phyloP scores from a whole-genome alignment of 1,140 invertebrate species.

The Dreissena rostriformis region DNA sequence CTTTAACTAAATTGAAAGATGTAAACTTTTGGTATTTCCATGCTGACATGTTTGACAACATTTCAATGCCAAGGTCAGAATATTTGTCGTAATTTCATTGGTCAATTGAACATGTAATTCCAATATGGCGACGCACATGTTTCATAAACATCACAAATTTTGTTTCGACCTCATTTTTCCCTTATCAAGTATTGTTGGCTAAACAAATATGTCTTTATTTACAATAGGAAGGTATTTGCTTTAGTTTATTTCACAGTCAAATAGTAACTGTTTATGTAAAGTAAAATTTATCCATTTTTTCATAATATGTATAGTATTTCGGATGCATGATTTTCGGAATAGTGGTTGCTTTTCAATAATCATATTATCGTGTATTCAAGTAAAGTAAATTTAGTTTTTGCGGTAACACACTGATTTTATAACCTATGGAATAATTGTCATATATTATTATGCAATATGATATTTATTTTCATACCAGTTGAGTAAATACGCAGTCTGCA shows the following conservation, averaged over 20 bases:
- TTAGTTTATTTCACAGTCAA: neutral
- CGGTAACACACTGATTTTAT: too few species aligned
- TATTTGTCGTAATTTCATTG: conserved; percentile 65
- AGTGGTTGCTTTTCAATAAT: too few species aligned
- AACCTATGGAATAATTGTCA: too few species aligned
- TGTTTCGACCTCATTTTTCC: neutral
- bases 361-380: too few species aligned
- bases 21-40: neutral
- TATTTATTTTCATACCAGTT: too few species aligned
- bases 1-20: conserved; percentile 10
- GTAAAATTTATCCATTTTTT: too few species aligned
- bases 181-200: conserved; percentile 8
- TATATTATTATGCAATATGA: too few species aligned
- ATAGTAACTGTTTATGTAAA: too few species aligned
- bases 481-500: too few species aligned
- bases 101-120: conserved; percentile 37
- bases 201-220: conserved; percentile 64
- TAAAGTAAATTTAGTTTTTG: too few species aligned
- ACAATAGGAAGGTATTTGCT: conserved; percentile 57
- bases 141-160: conserved; percentile 28
- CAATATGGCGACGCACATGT: conserved; percentile 61
- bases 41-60: conserved; percentile 41
- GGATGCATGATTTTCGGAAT: too few species aligned
- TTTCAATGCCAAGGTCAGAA: conserved; percentile 38
- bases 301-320: too few species aligned